These are phyloP conservation scores for Euplagia quadripunctaria DNA, from an alignment of 2,888 invertebrate species.

Conservation along the genomic window DNA sequence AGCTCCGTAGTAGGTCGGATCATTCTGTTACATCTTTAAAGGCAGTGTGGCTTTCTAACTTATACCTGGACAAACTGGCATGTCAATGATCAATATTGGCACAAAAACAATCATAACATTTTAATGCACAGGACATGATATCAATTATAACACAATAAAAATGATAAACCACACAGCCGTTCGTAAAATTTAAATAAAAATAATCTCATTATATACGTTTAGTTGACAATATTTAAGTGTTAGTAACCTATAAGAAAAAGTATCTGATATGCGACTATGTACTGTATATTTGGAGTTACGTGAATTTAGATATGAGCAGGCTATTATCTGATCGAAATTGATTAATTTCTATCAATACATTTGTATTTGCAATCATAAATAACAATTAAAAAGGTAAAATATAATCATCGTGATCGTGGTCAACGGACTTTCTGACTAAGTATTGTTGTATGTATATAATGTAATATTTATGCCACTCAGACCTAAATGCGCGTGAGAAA, in stretches of 20 bases:
- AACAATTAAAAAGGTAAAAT: slow-evolving; percentile 32
- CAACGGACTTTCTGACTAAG: slow-evolving; percentile 18
- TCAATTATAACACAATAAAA: slow-evolving; percentile 45
- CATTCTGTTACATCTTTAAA: slow-evolving; percentile 75
- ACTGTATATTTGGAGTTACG: slow-evolving; percentile 34
- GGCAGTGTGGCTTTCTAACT: slow-evolving; percentile 84
- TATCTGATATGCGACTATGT: slow-evolving; percentile 48
- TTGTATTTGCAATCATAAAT: slow-evolving; percentile 43
- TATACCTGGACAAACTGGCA: slow-evolving; percentile 85
- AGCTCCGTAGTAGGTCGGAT: slow-evolving; percentile 75
- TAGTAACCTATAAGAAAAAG: slow-evolving; percentile 77
- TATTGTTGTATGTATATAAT: slow-evolving; percentile 6
- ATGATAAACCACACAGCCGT: slow-evolving; percentile 78
- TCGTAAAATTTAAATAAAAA: slow-evolving; percentile 45
- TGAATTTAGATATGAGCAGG: slow-evolving; percentile 46
- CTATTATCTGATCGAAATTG: slow-evolving; percentile 11
- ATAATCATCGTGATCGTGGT: slow-evolving; percentile 38
- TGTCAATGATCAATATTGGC: slow-evolving; percentile 75
- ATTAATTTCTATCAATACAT: slow-evolving; percentile 20
- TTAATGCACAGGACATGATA: slow-evolving; percentile 47
- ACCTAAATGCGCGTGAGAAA: slow-evolving; percentile 37
- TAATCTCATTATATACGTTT: slow-evolving; percentile 59
- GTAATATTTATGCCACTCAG: slow-evolving; percentile 23
- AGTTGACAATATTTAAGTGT: slow-evolving; percentile 63
- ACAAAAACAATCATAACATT: slow-evolving; percentile 61